Evolutionary conservation across 2,888 invertebrate species (phyloP).

Genomic region (Bombylius discolor): DNA sequence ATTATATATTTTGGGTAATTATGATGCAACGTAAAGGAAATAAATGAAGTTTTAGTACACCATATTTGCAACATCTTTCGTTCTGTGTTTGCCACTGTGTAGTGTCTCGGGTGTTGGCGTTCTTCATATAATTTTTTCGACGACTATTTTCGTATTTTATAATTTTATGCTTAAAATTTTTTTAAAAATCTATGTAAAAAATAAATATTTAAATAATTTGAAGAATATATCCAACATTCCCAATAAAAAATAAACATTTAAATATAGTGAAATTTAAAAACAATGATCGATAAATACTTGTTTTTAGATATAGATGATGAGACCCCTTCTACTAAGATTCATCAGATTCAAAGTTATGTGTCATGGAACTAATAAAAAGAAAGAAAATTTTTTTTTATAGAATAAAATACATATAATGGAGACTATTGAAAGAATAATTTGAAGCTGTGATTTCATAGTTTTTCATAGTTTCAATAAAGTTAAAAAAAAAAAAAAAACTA

Average conservation of each 20-base stretch:
- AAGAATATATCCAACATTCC: background rate
- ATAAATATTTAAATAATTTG: too few relatives aligned
- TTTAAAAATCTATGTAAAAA: too few relatives aligned
- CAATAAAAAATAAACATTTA: background rate
- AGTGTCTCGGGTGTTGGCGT: constrained; percentile 20
- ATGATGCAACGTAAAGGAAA: constrained; percentile 4
- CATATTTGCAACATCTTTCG: background rate
- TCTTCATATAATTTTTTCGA: constrained; percentile 6
- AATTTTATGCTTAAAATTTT: too few relatives aligned
- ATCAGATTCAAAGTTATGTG: background rate
- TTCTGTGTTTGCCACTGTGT: constrained; percentile 2
- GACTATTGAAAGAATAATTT: background rate
- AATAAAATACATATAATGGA: background rate
- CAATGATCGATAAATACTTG: background rate
- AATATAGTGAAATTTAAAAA: background rate
- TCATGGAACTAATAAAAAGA: background rate
- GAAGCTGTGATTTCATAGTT: background rate
- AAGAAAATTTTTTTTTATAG: background rate
- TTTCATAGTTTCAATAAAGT: background rate
- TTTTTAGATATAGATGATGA: background rate
- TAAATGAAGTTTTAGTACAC: background rate
- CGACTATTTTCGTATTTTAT: background rate
- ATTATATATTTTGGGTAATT: constrained; percentile 4
- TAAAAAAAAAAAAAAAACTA: background rate
- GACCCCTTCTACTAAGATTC: background rate